Conservation (phyloP, 2,113 vertebrate genomes). For the Emberiza fucata region DNA sequence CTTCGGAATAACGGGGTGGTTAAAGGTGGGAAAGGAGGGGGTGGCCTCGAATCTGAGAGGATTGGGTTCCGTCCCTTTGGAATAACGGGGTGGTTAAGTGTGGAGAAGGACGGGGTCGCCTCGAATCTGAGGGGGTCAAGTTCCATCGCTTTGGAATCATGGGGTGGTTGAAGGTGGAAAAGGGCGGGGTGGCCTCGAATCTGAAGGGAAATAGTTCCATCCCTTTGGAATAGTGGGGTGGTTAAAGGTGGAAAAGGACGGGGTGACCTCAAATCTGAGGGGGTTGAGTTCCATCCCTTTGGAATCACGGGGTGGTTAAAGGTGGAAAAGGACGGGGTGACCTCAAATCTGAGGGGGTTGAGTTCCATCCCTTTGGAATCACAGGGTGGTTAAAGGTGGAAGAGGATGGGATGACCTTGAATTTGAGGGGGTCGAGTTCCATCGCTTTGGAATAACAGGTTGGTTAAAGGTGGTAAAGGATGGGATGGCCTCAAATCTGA, state of each 20-base stretch:
- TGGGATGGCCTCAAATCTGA: not conserved
- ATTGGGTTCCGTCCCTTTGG: fast-evolving
- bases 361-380: not conserved
- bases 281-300: not conserved
- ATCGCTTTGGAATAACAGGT: not conserved
- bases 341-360: not conserved
- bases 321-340: too few relatives aligned
- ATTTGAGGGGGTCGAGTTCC: not conserved
- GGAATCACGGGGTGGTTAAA: not conserved
- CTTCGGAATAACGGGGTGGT: not conserved
- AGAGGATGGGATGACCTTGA: not conserved
- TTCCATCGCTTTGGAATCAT: not conserved
- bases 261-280: too few relatives aligned
- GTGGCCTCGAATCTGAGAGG: not conserved
- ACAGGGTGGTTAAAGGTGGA: not conserved
- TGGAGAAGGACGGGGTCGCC: too few relatives aligned
- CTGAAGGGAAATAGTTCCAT: too few relatives aligned
- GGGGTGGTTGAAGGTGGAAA: too few relatives aligned
- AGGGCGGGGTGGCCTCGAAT: not conserved
- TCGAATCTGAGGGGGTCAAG: not conserved
- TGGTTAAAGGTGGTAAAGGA: too few relatives aligned
- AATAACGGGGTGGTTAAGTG: not conserved
- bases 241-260: too few relatives aligned
- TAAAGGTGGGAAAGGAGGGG: not conserved
- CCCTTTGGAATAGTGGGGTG: too few relatives aligned